Evolutionary conservation across 2,888 invertebrate genomes (phyloP), one percentile per base, ranked within the genome.

Genomic region (Trichacis sp.): DNA sequence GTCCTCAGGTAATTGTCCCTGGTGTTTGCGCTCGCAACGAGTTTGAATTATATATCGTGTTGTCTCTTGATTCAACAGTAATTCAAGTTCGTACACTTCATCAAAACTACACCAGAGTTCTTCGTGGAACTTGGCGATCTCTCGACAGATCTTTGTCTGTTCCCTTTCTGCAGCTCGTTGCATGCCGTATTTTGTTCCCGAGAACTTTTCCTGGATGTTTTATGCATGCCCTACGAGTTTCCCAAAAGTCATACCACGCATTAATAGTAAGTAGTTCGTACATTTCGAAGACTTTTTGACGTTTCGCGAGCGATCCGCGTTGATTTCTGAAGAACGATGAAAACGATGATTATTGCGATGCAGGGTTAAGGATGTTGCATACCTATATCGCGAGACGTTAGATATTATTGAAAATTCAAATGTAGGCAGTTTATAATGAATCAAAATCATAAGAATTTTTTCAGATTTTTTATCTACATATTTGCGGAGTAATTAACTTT

Each of bases 51-150:
- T 33, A 33, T 11, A 33, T 17, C 17, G 42, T n/a, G 42, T 17
- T 4, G 42, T 17, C 8, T 42, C 42, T 17, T 48, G 53, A 54
- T 61, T 15, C 20, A 54, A 52, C 36, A 60, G 53, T 54, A 46
- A 60, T 60, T 60, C 36, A 42, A 53, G 53, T 60, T 47, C 24
- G 54, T 47, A 47, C 54, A 33, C 43, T 45, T 42, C 54, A 60
- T 60, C 49, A 48, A 60, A 60, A 36, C 45, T 19, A 20, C 48
- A 29, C 47, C 20, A 17, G 20, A 12, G n/a, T n/a, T n/a, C 53
- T 33, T 33, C 42, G 43, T n/a, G 42, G 29, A 60, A 54, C 54
- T 54, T 33, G 11, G 42, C n/a, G 59, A 57, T 53, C 43, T 49
- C 47, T 48, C 24, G 33, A 11, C 29, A 5, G 45, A 30, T 47